A percentile compares a stretch with the other conserved stretches of the same genome.
Evolutionary conservation across 1,140 invertebrate species (phyloP).

Genomic region (Zaprionus vittiger): DNA sequence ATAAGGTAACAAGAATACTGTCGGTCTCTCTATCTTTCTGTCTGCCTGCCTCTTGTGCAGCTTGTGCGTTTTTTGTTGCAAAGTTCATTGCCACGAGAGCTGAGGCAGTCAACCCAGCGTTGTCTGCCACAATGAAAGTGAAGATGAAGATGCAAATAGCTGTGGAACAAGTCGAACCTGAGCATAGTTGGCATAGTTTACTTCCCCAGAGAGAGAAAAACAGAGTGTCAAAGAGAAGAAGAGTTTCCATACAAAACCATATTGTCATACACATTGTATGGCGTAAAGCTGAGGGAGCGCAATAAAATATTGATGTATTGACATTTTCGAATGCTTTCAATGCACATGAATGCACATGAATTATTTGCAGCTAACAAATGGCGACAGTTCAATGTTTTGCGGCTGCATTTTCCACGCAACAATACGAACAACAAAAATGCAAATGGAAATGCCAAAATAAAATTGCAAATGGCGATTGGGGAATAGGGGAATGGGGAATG

Average conservation of each 20-base stretch:
- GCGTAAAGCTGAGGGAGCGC: constrained; percentile 14
- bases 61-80: constrained; percentile 1
- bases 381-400: constrained; percentile 13
- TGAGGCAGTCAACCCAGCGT: not conserved
- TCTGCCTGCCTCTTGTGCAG: not conserved
- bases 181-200: constrained; percentile 12
- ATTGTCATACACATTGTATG: not conserved
- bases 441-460: constrained; percentile 4
- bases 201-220: not conserved
- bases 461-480: not conserved
- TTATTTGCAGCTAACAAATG: constrained; percentile 42
- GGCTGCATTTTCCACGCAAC: constrained; percentile 3
- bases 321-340: constrained; percentile 71
- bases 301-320: constrained; percentile 52
- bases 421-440: not conserved
- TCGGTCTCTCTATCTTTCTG: not conserved
- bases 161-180: constrained; percentile 10
- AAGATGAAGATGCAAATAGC: constrained; percentile 23
- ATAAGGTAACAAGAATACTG: constrained; percentile 45
- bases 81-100: constrained; percentile 8
- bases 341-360: constrained; percentile 51
- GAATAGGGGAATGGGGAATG: not conserved
- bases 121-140: constrained; percentile 15
- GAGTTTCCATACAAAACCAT: not conserved
- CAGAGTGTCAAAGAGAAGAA: not conserved